These are phyloP conservation scores for Onychorhynchus coronatus DNA, from an alignment of 2,113 vertebrate genomes.

Conservation along the genomic window DNA sequence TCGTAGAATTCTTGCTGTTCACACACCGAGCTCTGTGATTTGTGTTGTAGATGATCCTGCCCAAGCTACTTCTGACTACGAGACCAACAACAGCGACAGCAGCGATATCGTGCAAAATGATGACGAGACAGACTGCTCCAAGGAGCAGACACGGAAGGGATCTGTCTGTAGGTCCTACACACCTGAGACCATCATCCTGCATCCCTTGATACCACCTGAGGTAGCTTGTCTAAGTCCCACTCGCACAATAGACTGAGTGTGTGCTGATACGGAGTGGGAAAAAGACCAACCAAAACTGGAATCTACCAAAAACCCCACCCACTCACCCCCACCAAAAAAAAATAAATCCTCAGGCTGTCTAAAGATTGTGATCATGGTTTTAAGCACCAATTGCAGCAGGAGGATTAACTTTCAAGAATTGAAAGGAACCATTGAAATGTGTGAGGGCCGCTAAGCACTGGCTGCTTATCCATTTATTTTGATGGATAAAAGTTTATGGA, in stretches of 20 bases:
- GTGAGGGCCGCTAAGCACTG: not conserved
- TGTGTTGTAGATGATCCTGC: conserved; percentile 81
- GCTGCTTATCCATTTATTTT: not conserved
- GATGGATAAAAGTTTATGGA: not conserved
- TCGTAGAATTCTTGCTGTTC: not conserved
- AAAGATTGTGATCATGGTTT: not conserved
- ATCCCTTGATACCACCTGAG: conserved; percentile 64
- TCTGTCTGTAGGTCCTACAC: conserved; percentile 60
- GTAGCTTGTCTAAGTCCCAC: conserved; percentile 13
- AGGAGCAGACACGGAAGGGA: conserved; percentile 58
- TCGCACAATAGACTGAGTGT: not conserved
- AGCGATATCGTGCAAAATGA: conserved; percentile 90
- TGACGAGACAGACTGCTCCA: conserved; percentile 78
- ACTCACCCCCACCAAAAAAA: fast-evolving
- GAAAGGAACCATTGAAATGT: not conserved
- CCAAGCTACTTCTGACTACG: conserved; percentile 89
- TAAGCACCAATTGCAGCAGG: not conserved
- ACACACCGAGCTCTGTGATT: not conserved
- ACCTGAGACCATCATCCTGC: conserved; percentile 76
- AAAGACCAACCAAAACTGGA: fast-evolving
- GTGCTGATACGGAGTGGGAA: fast-evolving
- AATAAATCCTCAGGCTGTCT: not conserved
- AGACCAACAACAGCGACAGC: conserved; percentile 95
- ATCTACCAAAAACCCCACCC: not conserved
- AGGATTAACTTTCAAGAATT: not conserved